Evolutionary conservation across 92 coral and sea anemone genomes (phyloP).

Genomic region (Chrysogorgia sp.): DNA sequence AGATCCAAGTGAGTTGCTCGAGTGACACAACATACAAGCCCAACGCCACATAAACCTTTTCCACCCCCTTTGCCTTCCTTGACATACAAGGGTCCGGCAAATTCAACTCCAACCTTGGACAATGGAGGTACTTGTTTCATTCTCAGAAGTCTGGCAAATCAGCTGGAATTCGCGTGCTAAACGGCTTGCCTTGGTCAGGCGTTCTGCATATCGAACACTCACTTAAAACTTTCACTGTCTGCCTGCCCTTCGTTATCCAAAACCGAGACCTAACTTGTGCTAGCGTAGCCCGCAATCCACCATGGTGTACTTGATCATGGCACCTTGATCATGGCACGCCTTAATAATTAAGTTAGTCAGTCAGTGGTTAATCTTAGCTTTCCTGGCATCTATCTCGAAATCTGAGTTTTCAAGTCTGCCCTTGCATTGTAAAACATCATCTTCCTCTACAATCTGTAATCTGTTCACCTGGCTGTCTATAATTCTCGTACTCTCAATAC

Average conservation of each 20-base stretch:
- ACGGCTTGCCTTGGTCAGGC: constrained; percentile 1
- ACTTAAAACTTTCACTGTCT: neutral
- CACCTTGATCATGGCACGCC: neutral
- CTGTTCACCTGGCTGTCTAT: constrained; percentile 21
- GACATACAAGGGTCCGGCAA: constrained; percentile 15
- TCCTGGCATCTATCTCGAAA: neutral
- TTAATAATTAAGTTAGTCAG: neutral
- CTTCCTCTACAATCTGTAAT: constrained; percentile 24
- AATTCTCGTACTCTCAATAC: constrained; percentile 13
- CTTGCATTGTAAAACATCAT: constrained; percentile 33
- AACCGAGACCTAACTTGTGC: constrained; percentile 2
- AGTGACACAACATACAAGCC: neutral
- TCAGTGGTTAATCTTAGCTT: neutral
- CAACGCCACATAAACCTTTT: constrained; percentile 9
- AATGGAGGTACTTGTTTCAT: neutral
- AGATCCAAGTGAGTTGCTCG: constrained; percentile 4
- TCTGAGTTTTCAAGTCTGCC: constrained; percentile 40
- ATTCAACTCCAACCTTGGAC: constrained; percentile 4
- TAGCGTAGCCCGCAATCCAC: constrained; percentile 7
- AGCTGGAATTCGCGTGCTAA: neutral
- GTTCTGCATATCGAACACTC: neutral
- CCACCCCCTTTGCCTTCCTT: neutral
- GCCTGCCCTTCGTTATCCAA: constrained; percentile 22
- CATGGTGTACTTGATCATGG: too few species aligned
- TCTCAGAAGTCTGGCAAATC: neutral